Base-by-base conservation (phyloP, 2,888 invertebrate genomes). In the Lomographa bimaculata region DNA sequence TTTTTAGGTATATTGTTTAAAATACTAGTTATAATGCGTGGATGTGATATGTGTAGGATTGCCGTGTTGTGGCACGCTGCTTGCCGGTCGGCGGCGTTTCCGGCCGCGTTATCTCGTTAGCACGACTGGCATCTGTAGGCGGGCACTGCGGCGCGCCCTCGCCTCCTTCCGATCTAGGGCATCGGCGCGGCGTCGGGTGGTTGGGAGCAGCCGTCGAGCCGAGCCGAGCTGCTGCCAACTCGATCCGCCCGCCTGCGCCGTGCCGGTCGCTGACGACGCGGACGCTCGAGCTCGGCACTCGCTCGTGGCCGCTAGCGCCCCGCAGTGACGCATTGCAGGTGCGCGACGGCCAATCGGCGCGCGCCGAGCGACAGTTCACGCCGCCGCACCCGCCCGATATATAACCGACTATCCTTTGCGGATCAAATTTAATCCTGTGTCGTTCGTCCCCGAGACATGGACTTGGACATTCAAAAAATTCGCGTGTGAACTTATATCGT, bases 281-380 rank as follows among this genome's bases (percentile, higher is more conserved):
- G 29, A 41, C 43, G 17, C 27, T 28, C 55, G 47, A 42, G 53
- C 51, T 52, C 52, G 45, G 48, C 60, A 45, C 60, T 57, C 54
- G 54, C 46, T 50, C 52, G 55, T 55, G 35, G 44, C 47, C 47
- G 77, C 64, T 65, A 68, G 69, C 72, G 62, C 68, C 79, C 82
- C 85, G 85, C 87, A 84, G 81, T 94, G 94, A 94, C 94, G 94
- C 94, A 94, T 94, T 94, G 94, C 94, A 94, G 95, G 94, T 94
- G 93, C 92, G 92, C 91, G 90, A 80, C 90, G 91, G 91, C 94
- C 94, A 94, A 95, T 94, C 92, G 91, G 90, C 91, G 91, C 90
- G 91, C 91, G 89, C 86, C 85, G 91, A 90, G 90, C 90, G 90
- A 91, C 91, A 91, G 91, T 93, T 92, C 91, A 92, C 91, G 92